Evolutionary conservation across 2,113 vertebrate genomes (phyloP), one percentile per base, ranked within the genome.

Genomic region (Hypomesus transpacificus): DNA sequence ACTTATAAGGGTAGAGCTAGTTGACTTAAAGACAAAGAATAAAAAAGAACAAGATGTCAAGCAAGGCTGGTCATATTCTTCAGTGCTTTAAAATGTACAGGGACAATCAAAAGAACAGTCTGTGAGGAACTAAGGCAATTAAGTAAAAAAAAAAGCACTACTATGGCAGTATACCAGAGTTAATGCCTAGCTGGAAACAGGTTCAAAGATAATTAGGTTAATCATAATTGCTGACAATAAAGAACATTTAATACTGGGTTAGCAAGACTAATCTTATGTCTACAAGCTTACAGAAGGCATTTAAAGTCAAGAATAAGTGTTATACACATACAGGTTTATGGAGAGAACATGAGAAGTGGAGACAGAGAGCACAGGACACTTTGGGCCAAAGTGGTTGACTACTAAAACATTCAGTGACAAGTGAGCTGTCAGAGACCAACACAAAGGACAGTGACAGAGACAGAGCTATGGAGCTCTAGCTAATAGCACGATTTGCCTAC

Each of bases 341-440:
- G 65, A 62, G 58, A 62, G 24, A 80, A 75, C 60, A 63, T 67
- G 34, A 74, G 75, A 71, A 76, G 79, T 75, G 82, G 74, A 81
- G 77, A 91, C 72, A 78, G 68, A 85, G 80, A 86, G 70, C 78
- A 84, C 81, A 83, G 73, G 78, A 91, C 86, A 84, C 0, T 46
- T 82, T 80, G 85, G 81, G 72, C 68, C 76, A 70, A 63, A 81
- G 70, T 66, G 46, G 31, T 77, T 62, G 74, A 60, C 60, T 59
- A 65, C 20, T 85, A 80, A 82, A 74, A 85, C 85, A 89, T 86
- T 91, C 88, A 92, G 76, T 82, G 86, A 89, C 81, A 89, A 89
- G 89, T 87, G 89, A 82, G 90, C 82, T 92, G 87, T 84, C 76
- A 86, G 90, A 90, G 87, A 90, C 86, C 80, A 67, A 88, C 83